Evolutionary conservation across 1,140 invertebrate genomes (phyloP).

Genomic region (Drosophila malerkotliana): DNA sequence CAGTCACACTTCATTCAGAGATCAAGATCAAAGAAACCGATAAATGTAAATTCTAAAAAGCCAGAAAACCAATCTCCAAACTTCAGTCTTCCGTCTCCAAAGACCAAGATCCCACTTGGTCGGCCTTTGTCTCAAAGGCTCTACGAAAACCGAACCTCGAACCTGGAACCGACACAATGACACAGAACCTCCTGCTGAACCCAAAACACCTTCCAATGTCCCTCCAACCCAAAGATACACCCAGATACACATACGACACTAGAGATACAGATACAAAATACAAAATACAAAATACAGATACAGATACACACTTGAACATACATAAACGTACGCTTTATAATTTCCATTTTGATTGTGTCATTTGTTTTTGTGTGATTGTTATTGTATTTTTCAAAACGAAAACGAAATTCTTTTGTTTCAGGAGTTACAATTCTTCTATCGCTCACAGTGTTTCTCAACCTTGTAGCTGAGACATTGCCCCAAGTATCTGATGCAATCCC

Average conservation of each 20-base stretch:
- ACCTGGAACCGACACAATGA: conserved; percentile 39
- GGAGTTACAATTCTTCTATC: conserved; percentile 99
- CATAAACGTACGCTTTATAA: conserved; percentile 74
- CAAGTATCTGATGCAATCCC: conserved; percentile 97
- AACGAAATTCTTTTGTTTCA: conserved; percentile 90
- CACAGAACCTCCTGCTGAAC: conserved; percentile 35
- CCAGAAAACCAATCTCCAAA: conserved; percentile 19
- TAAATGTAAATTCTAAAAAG: conserved; percentile 60
- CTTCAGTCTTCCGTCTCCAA: conserved; percentile 9
- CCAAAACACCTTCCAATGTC: conserved; percentile 40
- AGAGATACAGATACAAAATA: conserved; percentile 25
- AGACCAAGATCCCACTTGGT: conserved; percentile 11
- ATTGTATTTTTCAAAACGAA: conserved; percentile 79
- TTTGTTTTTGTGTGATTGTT: conserved; percentile 70
- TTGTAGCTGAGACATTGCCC: conserved; percentile 97
- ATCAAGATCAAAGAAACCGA: conserved; percentile 45
- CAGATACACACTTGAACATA: conserved; percentile 54
- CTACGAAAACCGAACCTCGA: conserved; percentile 8
- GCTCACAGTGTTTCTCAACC: conserved; percentile 99
- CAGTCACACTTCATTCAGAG: conserved; percentile 66
- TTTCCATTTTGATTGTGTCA: conserved; percentile 72
- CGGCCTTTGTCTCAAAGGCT: conserved; percentile 5
- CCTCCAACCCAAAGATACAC: conserved; percentile 34
- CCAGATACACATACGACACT: conserved; percentile 14
- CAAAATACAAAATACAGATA: conserved; percentile 21